phyloP scores from a whole-genome alignment of 2,888 invertebrate species.

The Thera britannica region DNA sequence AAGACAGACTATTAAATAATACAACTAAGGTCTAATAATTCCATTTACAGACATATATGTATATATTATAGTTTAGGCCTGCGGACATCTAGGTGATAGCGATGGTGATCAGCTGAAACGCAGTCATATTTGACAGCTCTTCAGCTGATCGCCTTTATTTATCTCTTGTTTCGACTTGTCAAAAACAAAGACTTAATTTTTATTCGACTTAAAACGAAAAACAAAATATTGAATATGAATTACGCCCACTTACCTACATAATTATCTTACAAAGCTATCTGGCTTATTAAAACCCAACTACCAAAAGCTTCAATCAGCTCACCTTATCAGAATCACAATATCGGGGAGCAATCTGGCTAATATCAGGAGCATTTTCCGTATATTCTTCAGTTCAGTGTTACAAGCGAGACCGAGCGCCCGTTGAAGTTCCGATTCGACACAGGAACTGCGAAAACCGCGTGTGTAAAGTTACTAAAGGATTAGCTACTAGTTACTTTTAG shows the following conservation, averaged over 20 bases:
- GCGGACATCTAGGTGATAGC: too few relatives aligned
- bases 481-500: slow-evolving; percentile 1
- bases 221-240: too few relatives aligned
- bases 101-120: too few relatives aligned
- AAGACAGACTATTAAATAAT: too few relatives aligned
- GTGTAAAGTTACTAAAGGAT: slow-evolving; percentile 9
- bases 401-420: slow-evolving; percentile 21
- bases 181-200: too few relatives aligned
- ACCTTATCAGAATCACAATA: not conserved
- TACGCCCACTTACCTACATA: not conserved
- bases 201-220: too few relatives aligned
- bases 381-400: slow-evolving; percentile 15
- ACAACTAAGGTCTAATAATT: too few relatives aligned
- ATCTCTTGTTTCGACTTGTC: too few relatives aligned
- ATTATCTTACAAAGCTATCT: not conserved
- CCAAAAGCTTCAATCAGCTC: not conserved
- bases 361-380: slow-evolving; percentile 4
- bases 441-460: slow-evolving; percentile 4
- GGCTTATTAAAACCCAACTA: not conserved
- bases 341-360: slow-evolving; percentile 2
- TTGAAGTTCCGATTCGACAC: not conserved
- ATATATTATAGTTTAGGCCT: too few relatives aligned
- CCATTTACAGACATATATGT: too few relatives aligned
- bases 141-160: too few relatives aligned
- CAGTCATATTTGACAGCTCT: too few relatives aligned